Evolutionary conservation across 2,113 vertebrate genomes (phyloP).

Genomic region (Halcyon malimbica): DNA sequence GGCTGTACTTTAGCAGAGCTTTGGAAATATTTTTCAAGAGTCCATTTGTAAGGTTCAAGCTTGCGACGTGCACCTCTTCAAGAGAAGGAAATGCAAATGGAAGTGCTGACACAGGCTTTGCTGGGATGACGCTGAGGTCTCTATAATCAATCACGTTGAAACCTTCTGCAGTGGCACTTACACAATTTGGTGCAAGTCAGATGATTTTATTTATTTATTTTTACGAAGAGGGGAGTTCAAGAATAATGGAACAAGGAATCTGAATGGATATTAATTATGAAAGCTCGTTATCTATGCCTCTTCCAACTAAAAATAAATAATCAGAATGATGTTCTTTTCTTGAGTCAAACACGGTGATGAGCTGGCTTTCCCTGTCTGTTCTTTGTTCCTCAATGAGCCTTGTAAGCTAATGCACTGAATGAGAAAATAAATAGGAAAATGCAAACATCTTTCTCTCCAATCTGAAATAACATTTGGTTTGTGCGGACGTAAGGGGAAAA

Average conservation of each 20-base stretch:
- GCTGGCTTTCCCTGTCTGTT: background rate
- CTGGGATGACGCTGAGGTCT: background rate
- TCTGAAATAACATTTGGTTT: background rate
- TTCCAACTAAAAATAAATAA: background rate
- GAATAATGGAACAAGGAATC: background rate
- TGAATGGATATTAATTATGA: background rate
- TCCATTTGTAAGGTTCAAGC: background rate
- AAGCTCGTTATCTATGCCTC: background rate
- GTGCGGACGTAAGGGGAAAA: background rate
- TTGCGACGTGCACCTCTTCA: accelerated
- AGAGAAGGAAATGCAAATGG: background rate
- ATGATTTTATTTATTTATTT: background rate
- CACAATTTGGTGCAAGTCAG: background rate
- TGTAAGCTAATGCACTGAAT: background rate
- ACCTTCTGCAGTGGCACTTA: background rate
- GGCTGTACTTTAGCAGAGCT: background rate
- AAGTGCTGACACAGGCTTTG: background rate
- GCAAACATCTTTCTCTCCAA: background rate
- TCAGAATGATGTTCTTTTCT: background rate
- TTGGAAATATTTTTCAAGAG: background rate
- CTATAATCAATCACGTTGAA: background rate
- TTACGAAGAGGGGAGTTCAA: background rate
- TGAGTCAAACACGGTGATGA: background rate
- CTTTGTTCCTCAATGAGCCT: background rate
- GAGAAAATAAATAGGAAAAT: background rate